phyloP scores from a whole-genome alignment of 1,140 invertebrate genomes.

The Luehdorfia chinensis region DNA sequence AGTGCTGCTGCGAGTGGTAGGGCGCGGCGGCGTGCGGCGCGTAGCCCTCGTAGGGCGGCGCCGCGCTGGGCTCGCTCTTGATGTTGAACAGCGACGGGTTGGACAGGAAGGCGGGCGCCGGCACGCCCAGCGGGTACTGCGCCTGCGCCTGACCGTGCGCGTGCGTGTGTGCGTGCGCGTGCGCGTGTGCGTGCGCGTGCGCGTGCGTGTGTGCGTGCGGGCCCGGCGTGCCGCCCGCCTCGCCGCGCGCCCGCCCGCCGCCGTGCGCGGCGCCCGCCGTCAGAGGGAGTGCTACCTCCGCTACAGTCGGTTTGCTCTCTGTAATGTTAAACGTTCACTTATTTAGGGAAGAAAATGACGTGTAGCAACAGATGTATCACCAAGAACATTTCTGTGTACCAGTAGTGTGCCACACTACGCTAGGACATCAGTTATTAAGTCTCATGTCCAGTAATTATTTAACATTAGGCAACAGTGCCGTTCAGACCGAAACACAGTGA shows the following conservation, averaged over 20 bases:
- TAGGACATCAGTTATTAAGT: too few relatives aligned
- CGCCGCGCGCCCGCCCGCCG: constrained; percentile 19
- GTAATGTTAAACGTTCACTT: too few relatives aligned
- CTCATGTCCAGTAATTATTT: too few relatives aligned
- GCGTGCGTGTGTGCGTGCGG: constrained; percentile 24
- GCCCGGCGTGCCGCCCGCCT: constrained; percentile 32
- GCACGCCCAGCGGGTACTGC: constrained; percentile 44
- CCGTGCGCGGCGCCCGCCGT: constrained; percentile 34
- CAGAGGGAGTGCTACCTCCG: constrained; percentile 71
- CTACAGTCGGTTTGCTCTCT: constrained; percentile 54
- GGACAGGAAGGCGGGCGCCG: constrained; percentile 46
- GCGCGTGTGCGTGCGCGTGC: constrained; percentile 39
- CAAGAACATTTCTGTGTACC: neutral
- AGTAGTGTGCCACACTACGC: too few relatives aligned
- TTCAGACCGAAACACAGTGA: too few relatives aligned
- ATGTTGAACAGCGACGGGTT: constrained; percentile 69
- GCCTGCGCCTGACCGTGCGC: constrained; percentile 27
- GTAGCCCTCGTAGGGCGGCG: constrained; percentile 54
- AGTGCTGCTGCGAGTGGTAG: constrained; percentile 66
- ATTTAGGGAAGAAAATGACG: too few relatives aligned
- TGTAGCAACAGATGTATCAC: too few relatives aligned
- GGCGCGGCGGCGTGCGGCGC: constrained; percentile 43
- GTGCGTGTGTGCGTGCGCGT: constrained; percentile 39
- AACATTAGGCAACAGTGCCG: too few relatives aligned
- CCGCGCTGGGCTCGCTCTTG: constrained; percentile 68